These are phyloP conservation scores for Frankliniella intonsa DNA, from an alignment of 2,888 invertebrate genomes.

Conservation along the genomic window DNA sequence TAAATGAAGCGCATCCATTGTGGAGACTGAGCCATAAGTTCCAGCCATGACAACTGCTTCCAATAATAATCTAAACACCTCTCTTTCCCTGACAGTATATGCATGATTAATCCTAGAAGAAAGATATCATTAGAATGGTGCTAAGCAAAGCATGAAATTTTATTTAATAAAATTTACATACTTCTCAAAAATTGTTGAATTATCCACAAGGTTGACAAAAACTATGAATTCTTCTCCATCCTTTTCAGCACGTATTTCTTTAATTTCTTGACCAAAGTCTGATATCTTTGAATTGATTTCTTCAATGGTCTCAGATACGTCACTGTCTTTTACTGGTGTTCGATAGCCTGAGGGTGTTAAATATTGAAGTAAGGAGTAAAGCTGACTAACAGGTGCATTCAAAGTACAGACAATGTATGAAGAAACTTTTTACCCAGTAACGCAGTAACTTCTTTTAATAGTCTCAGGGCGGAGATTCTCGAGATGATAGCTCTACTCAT, in stretches of 20 bases:
- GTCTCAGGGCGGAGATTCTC: no score
- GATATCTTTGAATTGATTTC: background rate
- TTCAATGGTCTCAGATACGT: background rate
- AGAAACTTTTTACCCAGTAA: no score
- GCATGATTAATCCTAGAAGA: background rate
- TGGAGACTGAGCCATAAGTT: background rate
- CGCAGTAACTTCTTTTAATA: no score
- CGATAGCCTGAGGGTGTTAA: background rate
- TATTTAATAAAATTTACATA: background rate
- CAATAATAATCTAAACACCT: background rate
- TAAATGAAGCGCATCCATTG: background rate
- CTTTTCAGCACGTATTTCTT: background rate
- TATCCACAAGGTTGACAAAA: background rate
- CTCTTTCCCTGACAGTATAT: background rate
- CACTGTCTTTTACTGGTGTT: background rate
- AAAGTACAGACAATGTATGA: no score
- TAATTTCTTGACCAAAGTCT: background rate
- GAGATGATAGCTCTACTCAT: background rate
- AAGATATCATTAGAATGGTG: background rate
- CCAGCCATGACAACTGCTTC: background rate
- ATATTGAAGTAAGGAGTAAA: background rate
- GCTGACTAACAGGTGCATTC: no score
- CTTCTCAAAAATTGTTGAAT: background rate
- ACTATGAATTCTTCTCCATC: background rate
- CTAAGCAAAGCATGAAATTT: background rate